These are phyloP conservation scores for Nyctereutes procyonoides DNA, from an alignment of 2,113 vertebrate species.

Conservation along the genomic window DNA sequence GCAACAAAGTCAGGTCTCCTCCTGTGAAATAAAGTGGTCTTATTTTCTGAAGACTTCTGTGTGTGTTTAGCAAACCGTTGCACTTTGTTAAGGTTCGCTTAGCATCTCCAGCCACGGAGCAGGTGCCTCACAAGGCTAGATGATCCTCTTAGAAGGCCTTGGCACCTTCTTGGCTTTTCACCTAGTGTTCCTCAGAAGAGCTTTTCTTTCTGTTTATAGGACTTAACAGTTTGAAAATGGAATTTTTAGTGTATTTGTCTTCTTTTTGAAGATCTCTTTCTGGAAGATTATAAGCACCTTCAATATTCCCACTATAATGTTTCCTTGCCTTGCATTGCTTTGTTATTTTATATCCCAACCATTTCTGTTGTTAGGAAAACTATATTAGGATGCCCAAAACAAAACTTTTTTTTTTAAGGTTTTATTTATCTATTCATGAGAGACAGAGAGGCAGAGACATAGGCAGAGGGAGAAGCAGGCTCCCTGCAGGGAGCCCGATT, in stretches of 20 bases:
- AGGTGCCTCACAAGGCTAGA: background rate
- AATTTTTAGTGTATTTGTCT: no score
- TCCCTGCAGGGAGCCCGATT: no score
- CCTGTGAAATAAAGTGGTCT: accelerated
- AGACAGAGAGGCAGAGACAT: no score
- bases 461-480: no score
- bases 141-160: background rate
- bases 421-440: no score
- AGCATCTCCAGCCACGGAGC: slow-evolving; percentile 1
- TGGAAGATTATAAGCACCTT: no score
- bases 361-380: background rate
- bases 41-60: background rate
- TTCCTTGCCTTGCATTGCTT: background rate
- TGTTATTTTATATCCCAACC: background rate
- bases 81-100: accelerated
- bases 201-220: background rate
- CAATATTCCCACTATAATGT: accelerated
- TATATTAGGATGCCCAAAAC: background rate
- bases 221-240: background rate
- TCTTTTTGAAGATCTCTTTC: background rate
- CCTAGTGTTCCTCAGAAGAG: background rate
- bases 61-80: background rate
- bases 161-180: background rate
- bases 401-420: no score
- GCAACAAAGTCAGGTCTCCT: background rate